A percentile compares a stretch with the other conserved stretches of the same genome.
phyloP scores from a whole-genome alignment of 2,888 invertebrate genomes.

The Gymnosoma rotundatum region DNA sequence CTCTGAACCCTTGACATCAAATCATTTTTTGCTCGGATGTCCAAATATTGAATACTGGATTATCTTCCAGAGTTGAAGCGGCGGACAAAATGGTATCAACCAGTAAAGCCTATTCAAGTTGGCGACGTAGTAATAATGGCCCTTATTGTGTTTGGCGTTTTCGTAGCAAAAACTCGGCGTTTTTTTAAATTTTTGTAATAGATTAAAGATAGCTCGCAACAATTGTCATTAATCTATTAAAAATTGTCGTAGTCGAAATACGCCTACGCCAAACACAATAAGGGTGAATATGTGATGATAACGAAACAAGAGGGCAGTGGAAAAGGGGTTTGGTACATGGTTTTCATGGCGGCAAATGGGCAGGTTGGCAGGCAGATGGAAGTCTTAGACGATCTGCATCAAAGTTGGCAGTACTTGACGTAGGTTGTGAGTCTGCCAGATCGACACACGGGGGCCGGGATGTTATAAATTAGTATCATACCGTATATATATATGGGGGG shows the following conservation, averaged over 20 bases:
- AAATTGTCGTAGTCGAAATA: too few relatives aligned
- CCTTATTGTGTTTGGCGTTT: too few relatives aligned
- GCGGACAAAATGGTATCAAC: constrained; percentile 36
- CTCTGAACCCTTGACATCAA: constrained; percentile 64
- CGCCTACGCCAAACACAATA: too few relatives aligned
- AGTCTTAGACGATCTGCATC: background rate
- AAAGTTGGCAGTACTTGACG: constrained; percentile 8
- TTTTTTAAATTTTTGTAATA: too few relatives aligned
- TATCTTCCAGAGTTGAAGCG: constrained; percentile 50
- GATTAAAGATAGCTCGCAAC: too few relatives aligned
- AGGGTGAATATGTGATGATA: constrained; percentile 43
- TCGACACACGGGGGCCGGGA: constrained; percentile 12
- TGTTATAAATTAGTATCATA: too few relatives aligned
- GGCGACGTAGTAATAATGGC: constrained; percentile 62
- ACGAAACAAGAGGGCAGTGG: background rate
- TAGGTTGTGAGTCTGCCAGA: constrained; percentile 10
- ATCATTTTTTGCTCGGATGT: constrained; percentile 65
- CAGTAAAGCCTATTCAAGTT: constrained; percentile 47
- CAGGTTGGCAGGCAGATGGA: background rate
- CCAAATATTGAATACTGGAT: constrained; percentile 55
- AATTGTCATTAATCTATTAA: too few relatives aligned
- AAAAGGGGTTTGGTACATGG: background rate
- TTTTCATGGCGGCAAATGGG: background rate
- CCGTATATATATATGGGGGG: too few relatives aligned
- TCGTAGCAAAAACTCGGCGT: too few relatives aligned